Conservation (phyloP, 2,797 vertebrate species). For the Tokudaia tokunoshimensis region DNA sequence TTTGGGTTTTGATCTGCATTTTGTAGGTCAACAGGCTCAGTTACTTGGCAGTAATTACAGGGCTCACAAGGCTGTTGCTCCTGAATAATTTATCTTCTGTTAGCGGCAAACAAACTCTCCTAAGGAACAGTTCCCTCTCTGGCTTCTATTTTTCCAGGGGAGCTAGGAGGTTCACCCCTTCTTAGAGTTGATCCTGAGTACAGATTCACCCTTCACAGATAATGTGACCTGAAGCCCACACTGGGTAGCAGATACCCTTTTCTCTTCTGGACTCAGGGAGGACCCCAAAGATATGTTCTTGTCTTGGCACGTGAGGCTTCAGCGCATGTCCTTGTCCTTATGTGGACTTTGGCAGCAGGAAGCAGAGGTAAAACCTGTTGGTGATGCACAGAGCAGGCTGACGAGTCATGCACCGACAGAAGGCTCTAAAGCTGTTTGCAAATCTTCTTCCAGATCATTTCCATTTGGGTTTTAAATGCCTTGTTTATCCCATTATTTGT, state of each 20-base stretch:
- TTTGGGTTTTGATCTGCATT: slow-evolving; percentile 73
- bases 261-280: slow-evolving; percentile 2
- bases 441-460: not conserved
- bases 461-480: not conserved
- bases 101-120: slow-evolving; percentile 63
- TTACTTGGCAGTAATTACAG: slow-evolving; percentile 72
- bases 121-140: not conserved
- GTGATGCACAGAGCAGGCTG: not conserved
- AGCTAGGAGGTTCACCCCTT: not conserved
- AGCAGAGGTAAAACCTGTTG: slow-evolving; percentile 25
- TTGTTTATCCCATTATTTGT: not conserved
- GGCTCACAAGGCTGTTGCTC: slow-evolving; percentile 39
- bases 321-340: not conserved
- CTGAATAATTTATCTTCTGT: slow-evolving; percentile 66
- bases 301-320: not conserved
- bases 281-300: slow-evolving; percentile 18
- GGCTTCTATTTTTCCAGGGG: not conserved
- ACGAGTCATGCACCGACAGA: not conserved
- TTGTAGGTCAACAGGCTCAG: slow-evolving; percentile 74
- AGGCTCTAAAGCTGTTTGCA: not conserved
- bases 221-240: slow-evolving; percentile 15
- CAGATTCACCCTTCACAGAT: slow-evolving; percentile 43
- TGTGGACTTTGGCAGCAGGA: slow-evolving; percentile 46
- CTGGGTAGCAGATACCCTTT: not conserved
- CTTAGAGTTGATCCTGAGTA: slow-evolving; percentile 36